Evolutionary conservation across 2,888 invertebrate species (phyloP).

Genomic region (Frankliniella intonsa): DNA sequence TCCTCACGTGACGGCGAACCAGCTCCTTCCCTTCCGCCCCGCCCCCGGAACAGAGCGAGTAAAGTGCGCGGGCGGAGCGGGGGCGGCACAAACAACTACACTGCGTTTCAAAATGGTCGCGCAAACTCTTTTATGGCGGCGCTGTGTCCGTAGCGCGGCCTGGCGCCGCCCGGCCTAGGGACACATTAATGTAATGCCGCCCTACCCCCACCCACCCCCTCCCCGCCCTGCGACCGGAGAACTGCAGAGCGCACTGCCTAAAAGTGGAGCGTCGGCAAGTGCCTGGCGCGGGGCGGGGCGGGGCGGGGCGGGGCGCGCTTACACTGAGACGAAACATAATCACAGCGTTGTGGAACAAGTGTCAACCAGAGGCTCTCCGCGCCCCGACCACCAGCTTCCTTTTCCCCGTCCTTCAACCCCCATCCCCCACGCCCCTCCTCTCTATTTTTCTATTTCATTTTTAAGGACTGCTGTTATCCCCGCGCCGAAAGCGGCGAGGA

Average conservation of each 20-base stretch:
- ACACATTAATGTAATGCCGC: conserved; percentile 6
- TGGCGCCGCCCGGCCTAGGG: background rate
- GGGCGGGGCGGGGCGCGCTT: background rate
- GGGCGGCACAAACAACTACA: background rate
- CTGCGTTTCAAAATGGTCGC: background rate
- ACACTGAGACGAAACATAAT: too few relatives aligned
- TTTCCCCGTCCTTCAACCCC: background rate
- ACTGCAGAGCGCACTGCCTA: background rate
- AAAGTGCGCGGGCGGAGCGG: background rate
- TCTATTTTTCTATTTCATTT: background rate
- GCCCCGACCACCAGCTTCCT: background rate
- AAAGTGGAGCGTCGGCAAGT: background rate
- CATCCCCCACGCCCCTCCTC: background rate
- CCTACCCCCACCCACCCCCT: background rate
- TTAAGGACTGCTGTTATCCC: background rate
- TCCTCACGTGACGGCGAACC: background rate
- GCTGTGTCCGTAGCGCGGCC: background rate
- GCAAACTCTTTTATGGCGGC: background rate
- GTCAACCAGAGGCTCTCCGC: too few relatives aligned
- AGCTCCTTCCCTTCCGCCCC: background rate
- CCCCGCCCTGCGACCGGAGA: background rate
- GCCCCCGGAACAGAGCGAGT: background rate
- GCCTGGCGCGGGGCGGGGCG: background rate
- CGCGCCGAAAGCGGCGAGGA: background rate
- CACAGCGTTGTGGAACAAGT: too few relatives aligned